phyloP scores from a whole-genome alignment of 2,888 invertebrate species.

The Metacarcinus magister region DNA sequence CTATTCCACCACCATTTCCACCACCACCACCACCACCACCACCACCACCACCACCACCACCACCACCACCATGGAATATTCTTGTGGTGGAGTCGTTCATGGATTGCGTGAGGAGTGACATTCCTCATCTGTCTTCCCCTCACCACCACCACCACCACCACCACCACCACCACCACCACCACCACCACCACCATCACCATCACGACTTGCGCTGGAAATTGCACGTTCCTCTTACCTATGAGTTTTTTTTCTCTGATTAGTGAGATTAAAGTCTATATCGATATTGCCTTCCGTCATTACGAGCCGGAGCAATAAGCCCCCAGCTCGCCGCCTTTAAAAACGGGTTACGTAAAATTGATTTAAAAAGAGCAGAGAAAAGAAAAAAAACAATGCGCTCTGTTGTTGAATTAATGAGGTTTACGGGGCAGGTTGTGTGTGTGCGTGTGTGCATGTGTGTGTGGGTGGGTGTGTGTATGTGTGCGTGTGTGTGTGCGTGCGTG shows the following conservation, averaged over 20 bases:
- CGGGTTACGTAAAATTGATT: slow-evolving; percentile 6
- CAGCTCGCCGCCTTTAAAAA: background rate
- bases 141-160: background rate
- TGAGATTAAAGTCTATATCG: slow-evolving; percentile 33
- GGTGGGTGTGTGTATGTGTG: slow-evolving; percentile 26
- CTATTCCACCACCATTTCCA: background rate
- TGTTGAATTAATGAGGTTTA: slow-evolving; percentile 17
- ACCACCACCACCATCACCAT: background rate
- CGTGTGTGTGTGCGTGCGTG: background rate
- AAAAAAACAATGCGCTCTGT: background rate
- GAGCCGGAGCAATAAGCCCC: background rate
- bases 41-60: background rate
- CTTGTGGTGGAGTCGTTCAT: background rate
- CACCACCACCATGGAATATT: background rate
- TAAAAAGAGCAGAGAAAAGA: background rate
- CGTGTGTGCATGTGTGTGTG: background rate
- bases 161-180: background rate
- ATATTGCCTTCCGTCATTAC: slow-evolving; percentile 41
- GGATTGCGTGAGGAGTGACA: slow-evolving; percentile 26
- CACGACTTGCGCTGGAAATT: background rate
- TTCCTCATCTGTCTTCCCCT: slow-evolving; percentile 26
- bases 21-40: background rate
- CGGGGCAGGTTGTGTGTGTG: slow-evolving; percentile 15
- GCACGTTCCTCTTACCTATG: background rate
- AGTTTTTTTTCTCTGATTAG: background rate